phyloP scores from a whole-genome alignment of 2,113 vertebrate species.

The Macaca mulatta region DNA sequence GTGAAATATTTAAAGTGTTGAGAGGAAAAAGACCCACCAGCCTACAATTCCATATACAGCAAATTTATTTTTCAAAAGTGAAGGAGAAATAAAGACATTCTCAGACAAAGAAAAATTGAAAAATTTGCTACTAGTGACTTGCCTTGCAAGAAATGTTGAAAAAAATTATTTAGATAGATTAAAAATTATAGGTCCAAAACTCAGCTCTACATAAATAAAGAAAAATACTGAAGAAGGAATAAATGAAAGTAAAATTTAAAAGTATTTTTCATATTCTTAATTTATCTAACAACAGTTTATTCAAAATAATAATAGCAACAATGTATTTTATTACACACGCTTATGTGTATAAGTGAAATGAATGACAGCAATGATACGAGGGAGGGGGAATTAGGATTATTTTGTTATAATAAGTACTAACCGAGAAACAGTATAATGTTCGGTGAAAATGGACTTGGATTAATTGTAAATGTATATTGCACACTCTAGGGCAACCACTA shows the following conservation, averaged over 20 bases:
- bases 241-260: not conserved
- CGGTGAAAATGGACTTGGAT: not conserved
- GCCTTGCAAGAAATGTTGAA: not conserved
- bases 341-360: not conserved
- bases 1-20: not conserved
- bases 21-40: not conserved
- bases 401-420: not conserved
- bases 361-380: not conserved
- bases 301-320: not conserved
- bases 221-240: not conserved
- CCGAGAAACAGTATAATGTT: not conserved
- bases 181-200: not conserved
- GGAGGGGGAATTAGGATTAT: not conserved
- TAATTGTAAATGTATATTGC: not conserved
- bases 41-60: not conserved
- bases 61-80: not conserved
- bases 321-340: not conserved
- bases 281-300: not conserved
- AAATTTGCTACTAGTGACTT: not conserved
- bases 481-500: not conserved
- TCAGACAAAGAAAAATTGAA: not conserved
- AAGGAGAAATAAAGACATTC: not conserved
- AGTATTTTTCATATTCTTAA: not conserved
- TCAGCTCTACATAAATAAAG: not conserved
- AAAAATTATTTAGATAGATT: not conserved